A percentile compares a stretch with the other conserved stretches of the same genome.
Evolutionary conservation across 1,140 invertebrate species (phyloP).

Genomic region (Hypsibius dujardini): DNA sequence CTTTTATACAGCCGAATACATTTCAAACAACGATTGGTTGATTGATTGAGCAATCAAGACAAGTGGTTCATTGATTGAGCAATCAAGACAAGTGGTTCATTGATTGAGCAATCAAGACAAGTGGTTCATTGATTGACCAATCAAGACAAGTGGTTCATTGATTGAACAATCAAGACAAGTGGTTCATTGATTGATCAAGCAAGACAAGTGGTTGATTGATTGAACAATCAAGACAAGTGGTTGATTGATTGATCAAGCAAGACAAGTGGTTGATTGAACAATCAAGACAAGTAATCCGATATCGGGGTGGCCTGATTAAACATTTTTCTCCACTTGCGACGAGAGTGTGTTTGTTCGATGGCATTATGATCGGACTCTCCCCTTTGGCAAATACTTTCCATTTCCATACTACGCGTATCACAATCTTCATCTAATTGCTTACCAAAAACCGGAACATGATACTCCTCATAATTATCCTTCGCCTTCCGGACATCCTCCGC

Average conservation of each 20-base stretch:
- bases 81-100: not conserved
- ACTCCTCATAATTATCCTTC: constrained; percentile 48
- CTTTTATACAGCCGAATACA: not conserved
- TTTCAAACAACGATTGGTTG: not conserved
- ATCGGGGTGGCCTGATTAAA: too few relatives aligned
- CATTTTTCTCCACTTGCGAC: not conserved
- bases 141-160: too few relatives aligned
- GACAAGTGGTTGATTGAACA: too few relatives aligned
- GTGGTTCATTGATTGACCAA: too few relatives aligned
- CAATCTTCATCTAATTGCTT: constrained; percentile 37
- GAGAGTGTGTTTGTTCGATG: too few relatives aligned
- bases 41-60: not conserved
- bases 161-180: too few relatives aligned
- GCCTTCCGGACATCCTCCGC: constrained; percentile 65
- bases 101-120: not conserved
- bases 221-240: not conserved
- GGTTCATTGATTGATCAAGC: too few relatives aligned
- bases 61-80: not conserved
- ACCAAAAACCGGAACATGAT: constrained; percentile 65
- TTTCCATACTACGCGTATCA: not conserved
- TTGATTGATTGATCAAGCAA: too few relatives aligned
- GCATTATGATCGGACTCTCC: not conserved
- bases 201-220: not conserved
- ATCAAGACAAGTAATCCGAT: too few relatives aligned
- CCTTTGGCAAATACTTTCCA: not conserved